Evolutionary conservation across 2,888 invertebrate genomes (phyloP).

Genomic region (Colletes collaris): DNA sequence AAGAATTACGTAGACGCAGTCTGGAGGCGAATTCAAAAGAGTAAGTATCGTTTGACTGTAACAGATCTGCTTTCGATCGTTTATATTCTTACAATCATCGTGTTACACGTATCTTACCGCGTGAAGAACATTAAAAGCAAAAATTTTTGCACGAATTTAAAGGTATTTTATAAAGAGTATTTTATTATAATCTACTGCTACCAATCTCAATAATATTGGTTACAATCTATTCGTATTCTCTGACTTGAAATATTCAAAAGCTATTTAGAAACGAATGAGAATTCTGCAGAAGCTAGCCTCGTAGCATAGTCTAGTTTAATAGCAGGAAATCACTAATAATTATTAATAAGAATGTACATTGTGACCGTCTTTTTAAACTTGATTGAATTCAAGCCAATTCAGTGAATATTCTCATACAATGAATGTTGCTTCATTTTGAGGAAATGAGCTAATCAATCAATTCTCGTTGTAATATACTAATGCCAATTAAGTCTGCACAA

Average conservation of each 20-base stretch:
- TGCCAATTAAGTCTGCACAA: background rate
- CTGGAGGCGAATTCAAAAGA: conserved; percentile 95
- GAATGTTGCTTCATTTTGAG: conserved; percentile 17
- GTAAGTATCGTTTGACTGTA: conserved; percentile 84
- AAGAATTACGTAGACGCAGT: conserved; percentile 93
- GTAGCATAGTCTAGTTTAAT: conserved; percentile 46
- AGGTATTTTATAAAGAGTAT: conserved; percentile 32
- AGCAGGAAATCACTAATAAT: conserved; percentile 73
- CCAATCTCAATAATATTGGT: conserved; percentile 30
- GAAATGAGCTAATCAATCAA: conserved; percentile 23
- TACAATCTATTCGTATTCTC: background rate
- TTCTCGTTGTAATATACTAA: background rate
- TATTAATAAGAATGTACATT: conserved; percentile 56
- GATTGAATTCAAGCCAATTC: conserved; percentile 49
- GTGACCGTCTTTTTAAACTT: conserved; percentile 34
- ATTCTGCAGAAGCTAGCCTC: conserved; percentile 24
- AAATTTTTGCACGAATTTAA: conserved; percentile 38
- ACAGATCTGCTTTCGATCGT: conserved; percentile 33
- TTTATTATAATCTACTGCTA: conserved; percentile 14
- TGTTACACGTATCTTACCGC: conserved; percentile 3
- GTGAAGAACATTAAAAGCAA: conserved; percentile 14
- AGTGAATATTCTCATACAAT: conserved; percentile 21
- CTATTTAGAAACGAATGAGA: background rate
- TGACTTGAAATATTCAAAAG: background rate
- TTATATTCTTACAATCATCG: conserved; percentile 11